Conservation (phyloP, 2,113 vertebrate genomes). For the Strigops habroptila region DNA sequence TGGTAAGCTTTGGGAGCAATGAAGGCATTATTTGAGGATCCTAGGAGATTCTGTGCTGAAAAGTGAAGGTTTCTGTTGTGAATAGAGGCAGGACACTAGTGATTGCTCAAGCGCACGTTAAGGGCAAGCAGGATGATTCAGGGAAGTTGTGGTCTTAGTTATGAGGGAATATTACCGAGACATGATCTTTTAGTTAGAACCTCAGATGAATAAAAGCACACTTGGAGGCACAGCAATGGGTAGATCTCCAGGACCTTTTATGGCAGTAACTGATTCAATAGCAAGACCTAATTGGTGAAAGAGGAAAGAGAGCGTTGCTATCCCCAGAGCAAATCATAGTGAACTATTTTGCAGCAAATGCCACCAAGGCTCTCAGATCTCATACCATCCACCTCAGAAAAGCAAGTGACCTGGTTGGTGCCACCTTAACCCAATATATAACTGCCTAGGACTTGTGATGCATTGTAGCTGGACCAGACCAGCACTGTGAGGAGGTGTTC, state of each 20-base stretch:
- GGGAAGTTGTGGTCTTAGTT: not conserved
- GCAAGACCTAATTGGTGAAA: not conserved
- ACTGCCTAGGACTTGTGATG: not conserved
- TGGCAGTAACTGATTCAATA: not conserved
- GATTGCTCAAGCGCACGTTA: not conserved
- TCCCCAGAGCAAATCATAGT: not conserved
- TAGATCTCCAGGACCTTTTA: not conserved
- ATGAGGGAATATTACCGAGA: not conserved
- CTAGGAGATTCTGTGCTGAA: not conserved
- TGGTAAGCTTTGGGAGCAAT: not conserved
- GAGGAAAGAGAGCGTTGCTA: not conserved
- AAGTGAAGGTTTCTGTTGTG: not conserved
- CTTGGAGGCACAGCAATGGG: not conserved
- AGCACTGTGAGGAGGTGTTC: not conserved
- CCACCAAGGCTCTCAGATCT: not conserved
- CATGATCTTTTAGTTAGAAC: not conserved
- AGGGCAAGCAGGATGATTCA: not conserved
- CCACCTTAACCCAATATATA: not conserved
- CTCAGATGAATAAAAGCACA: not conserved
- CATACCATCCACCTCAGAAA: not conserved
- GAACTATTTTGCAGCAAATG: not conserved
- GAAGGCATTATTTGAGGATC: not conserved
- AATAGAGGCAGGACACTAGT: not conserved
- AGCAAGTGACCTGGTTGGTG: not conserved
- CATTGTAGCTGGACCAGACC: not conserved